Conservation (phyloP, 2,113 vertebrate genomes). For the Poicephalus meyeri region DNA sequence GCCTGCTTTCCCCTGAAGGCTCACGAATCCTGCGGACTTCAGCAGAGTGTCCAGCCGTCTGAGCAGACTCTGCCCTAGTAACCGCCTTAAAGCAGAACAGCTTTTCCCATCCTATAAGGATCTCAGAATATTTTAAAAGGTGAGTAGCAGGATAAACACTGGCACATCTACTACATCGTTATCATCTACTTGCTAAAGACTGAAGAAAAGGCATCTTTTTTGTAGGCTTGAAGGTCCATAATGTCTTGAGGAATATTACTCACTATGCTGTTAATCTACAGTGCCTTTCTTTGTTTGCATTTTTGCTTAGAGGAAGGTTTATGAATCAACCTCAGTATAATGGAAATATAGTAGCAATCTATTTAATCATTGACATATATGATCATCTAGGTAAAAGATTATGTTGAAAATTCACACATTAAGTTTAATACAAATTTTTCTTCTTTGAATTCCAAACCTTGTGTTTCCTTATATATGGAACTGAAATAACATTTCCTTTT, state of each 20-base stretch:
- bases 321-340: background rate
- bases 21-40: background rate
- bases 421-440: background rate
- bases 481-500: background rate
- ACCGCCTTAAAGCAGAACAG: background rate
- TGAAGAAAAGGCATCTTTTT: background rate
- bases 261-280: background rate
- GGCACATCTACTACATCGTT: background rate
- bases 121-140: background rate
- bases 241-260: background rate
- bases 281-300: background rate
- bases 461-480: background rate
- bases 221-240: background rate
- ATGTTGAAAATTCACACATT: background rate
- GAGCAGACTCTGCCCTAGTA: background rate
- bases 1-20: background rate
- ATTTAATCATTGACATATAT: background rate
- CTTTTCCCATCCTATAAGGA: background rate
- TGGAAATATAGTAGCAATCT: background rate
- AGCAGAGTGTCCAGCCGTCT: rapidly evolving
- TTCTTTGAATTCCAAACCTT: background rate
- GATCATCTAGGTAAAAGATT: background rate
- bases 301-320: background rate
- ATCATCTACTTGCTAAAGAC: background rate
- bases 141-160: background rate